phyloP scores from a whole-genome alignment of 2,888 invertebrate genomes.

The Theodoxus fluviatilis region DNA sequence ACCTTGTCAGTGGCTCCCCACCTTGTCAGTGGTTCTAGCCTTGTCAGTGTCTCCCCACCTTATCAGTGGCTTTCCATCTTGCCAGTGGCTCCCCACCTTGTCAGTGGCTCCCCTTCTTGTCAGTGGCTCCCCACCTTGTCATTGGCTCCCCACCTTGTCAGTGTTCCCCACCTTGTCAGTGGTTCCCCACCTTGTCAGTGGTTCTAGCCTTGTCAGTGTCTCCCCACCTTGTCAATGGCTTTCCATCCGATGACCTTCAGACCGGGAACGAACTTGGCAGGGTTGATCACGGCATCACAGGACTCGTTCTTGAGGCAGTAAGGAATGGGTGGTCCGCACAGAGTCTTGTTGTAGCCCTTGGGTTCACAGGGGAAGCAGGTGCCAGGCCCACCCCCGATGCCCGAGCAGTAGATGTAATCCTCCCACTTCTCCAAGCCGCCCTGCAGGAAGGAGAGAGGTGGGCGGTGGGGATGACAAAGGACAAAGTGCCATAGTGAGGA shows the following conservation, averaged over 20 bases:
- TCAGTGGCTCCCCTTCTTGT: too few species aligned
- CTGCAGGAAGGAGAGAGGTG: constrained; percentile 32
- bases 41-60: too few species aligned
- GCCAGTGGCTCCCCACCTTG: too few species aligned
- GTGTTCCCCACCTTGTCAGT: too few species aligned
- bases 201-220: too few species aligned
- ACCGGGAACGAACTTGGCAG: constrained; percentile 49
- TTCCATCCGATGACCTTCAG: constrained; percentile 53
- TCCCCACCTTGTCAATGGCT: constrained; percentile 44
- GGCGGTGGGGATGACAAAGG: not conserved
- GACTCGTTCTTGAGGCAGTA: constrained; percentile 55
- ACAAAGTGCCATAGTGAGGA: not conserved
- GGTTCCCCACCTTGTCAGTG: too few species aligned
- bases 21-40: too few species aligned
- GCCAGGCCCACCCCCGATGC: constrained; percentile 42
- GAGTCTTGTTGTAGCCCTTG: constrained; percentile 49
- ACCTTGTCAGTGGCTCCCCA: too few species aligned
- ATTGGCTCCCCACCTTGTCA: too few species aligned
- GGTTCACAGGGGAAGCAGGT: constrained; percentile 51
- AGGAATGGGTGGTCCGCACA: constrained; percentile 53
- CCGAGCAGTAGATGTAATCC: constrained; percentile 52
- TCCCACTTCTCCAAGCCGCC: constrained; percentile 52
- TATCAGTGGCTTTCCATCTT: too few species aligned
- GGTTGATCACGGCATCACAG: constrained; percentile 49
- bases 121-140: too few species aligned